Base-by-base conservation (phyloP, 2,113 vertebrate species). In the Xyliphius kryptos region DNA sequence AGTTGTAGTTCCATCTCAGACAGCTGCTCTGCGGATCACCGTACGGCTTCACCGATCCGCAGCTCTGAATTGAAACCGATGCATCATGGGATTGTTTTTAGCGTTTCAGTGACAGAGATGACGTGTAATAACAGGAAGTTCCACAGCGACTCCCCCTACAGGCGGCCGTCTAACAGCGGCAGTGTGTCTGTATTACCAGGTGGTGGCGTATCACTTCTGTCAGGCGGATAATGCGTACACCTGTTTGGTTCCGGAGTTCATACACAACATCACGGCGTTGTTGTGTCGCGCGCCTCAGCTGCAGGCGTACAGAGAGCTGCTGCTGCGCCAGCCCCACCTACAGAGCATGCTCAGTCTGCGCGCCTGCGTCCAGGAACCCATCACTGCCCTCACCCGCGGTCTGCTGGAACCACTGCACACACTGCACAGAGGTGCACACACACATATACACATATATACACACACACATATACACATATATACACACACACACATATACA, bases 261-360 rank as follows among this genome's bases (percentile, higher is more conserved):
- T 92, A 64, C 91, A 92, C 83, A 92, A 91, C 4, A 89, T 92
- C 54, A 90, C 90, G 13, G 91, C 91, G 0, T 71, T 92, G 74
- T 85, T 92, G 26, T 91, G 90, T 79, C 87, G 90, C 65, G 89
- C 89, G 0, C 90, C 91, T 2, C 91, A 91, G 72, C 82, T 91
- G 11, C 81, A 80, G 0, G 87, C 90, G 0, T 92, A 92, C 71
- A 58, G 90, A 41, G 89, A 92, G 49, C 89, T 90, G 65, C 87
- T 92, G n/a, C 84, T 91, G 56, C 84, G 86, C 1, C 89, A 92
- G 70, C 91, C 91, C 0, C 91, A 92, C 64, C 82, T 92, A 6
- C 91, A 92, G 76, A 91, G 91, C 75, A 81, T 89, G 80, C 86
- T 73, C 55, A 73, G 67, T 26, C 70, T 76, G 56, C 74, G 74